These are phyloP conservation scores for Montifringilla adamsi DNA, from an alignment of 2,113 vertebrate genomes.

Conservation along the genomic window DNA sequence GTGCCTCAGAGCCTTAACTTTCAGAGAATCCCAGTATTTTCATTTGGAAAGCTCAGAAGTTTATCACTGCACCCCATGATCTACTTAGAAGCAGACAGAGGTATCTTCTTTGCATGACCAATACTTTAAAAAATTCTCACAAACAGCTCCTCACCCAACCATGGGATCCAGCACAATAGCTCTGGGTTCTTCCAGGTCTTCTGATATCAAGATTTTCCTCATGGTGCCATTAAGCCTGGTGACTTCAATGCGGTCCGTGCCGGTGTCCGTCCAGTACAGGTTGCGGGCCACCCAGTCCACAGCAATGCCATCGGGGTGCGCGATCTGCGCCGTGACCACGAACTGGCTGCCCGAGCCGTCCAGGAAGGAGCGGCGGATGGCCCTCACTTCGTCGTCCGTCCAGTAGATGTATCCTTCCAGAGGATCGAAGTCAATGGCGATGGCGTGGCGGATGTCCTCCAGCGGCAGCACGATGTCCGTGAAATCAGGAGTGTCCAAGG, in stretches of 20 bases:
- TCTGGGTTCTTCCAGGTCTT: conserved; percentile 93
- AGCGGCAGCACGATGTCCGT: conserved; percentile 90
- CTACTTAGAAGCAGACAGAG: background rate
- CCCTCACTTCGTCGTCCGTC: conserved; percentile 93
- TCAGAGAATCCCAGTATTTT: background rate
- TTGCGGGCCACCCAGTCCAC: conserved; percentile 96
- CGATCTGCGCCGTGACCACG: conserved; percentile 90
- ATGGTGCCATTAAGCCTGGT: conserved; percentile 94
- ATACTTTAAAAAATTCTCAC: background rate
- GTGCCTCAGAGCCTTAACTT: background rate
- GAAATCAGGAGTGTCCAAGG: conserved; percentile 93
- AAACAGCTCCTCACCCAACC: conserved; percentile 79
- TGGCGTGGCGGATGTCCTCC: conserved; percentile 95
- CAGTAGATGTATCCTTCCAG: conserved; percentile 93
- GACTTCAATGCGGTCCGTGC: conserved; percentile 95
- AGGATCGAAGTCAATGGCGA: conserved; percentile 95
- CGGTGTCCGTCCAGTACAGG: conserved; percentile 97
- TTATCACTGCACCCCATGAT: background rate
- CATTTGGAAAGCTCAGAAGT: background rate
- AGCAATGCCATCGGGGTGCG: conserved; percentile 93
- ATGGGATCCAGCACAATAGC: conserved; percentile 94
- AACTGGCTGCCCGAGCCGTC: conserved; percentile 89
- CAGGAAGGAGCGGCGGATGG: conserved; percentile 86
- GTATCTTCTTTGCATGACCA: background rate
- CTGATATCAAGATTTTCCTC: conserved; percentile 94